phyloP scores from a whole-genome alignment of 2,888 invertebrate species.

The Thera obeliscata region DNA sequence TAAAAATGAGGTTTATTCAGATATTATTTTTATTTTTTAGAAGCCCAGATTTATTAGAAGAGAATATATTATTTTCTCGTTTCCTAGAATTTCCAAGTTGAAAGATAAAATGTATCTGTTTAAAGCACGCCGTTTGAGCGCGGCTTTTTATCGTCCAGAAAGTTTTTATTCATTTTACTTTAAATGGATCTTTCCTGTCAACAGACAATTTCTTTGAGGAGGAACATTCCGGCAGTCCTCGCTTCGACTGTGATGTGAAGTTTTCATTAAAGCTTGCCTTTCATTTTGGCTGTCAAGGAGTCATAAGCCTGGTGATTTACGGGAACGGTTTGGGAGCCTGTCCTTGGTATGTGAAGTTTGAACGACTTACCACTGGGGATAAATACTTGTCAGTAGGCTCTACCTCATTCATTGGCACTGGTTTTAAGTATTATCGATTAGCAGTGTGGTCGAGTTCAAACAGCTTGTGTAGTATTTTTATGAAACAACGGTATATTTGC shows the following conservation, averaged over 20 bases:
- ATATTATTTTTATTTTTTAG: too few relatives aligned
- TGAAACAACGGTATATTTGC: too few relatives aligned
- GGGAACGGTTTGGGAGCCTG: neutral
- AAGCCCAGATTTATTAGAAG: too few relatives aligned
- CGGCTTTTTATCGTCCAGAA: slow-evolving; percentile 41
- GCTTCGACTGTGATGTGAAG: slow-evolving; percentile 57
- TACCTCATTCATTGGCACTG: too few relatives aligned
- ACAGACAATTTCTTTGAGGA: slow-evolving; percentile 58
- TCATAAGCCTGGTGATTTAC: slow-evolving; percentile 48
- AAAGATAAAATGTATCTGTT: neutral
- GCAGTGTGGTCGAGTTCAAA: too few relatives aligned
- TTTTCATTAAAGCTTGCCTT: slow-evolving; percentile 66
- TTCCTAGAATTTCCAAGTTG: neutral
- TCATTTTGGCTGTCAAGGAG: slow-evolving; percentile 55
- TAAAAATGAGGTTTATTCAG: too few relatives aligned
- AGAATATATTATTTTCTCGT: neutral
- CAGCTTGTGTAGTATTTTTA: too few relatives aligned
- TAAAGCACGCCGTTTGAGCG: neutral
- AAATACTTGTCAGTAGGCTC: neutral
- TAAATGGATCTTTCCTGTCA: slow-evolving; percentile 61
- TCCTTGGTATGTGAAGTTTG: neutral
- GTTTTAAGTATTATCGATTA: too few relatives aligned
- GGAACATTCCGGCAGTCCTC: slow-evolving; percentile 48
- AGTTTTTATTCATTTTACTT: slow-evolving; percentile 58
- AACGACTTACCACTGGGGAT: neutral